phyloP scores from a whole-genome alignment of 2,113 vertebrate genomes.

The Condylura cristata region DNA sequence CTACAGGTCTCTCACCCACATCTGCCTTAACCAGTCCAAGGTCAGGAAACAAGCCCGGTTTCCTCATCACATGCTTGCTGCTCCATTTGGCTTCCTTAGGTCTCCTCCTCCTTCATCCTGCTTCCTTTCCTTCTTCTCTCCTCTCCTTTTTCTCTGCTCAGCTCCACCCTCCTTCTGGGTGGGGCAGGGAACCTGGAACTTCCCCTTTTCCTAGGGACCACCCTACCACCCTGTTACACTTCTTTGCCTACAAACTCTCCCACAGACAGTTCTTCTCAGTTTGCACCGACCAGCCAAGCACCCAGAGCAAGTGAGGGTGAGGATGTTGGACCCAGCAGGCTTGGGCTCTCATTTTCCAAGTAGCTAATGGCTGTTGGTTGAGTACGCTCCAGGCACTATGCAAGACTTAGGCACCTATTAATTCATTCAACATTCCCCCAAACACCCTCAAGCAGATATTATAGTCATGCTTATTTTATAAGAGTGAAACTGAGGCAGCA shows the following conservation, averaged over 20 bases:
- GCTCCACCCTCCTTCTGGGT: too few species aligned
- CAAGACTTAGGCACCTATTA: neutral
- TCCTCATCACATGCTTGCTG: too few species aligned
- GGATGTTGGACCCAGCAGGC: neutral
- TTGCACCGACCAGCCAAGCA: neutral
- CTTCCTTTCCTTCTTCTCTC: too few species aligned
- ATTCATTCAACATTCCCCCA: neutral
- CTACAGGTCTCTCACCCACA: too few species aligned
- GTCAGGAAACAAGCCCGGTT: too few species aligned
- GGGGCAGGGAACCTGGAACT: too few species aligned
- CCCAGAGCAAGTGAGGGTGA: neutral
- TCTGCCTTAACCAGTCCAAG: too few species aligned
- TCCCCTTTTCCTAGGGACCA: too few species aligned
- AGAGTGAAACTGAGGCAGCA: conserved; percentile 9
- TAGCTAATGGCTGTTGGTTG: neutral
- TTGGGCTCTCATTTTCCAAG: neutral
- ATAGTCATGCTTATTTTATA: neutral
- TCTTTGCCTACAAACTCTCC: neutral
- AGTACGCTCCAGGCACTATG: neutral
- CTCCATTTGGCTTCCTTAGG: too few species aligned
- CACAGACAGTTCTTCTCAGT: neutral
- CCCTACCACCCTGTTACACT: too few species aligned
- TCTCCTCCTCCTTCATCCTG: too few species aligned
- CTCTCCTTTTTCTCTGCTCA: too few species aligned
- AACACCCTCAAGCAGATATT: neutral